Evolutionary conservation across 2,113 vertebrate species (phyloP).

Genomic region (Chroicocephalus ridibundus): DNA sequence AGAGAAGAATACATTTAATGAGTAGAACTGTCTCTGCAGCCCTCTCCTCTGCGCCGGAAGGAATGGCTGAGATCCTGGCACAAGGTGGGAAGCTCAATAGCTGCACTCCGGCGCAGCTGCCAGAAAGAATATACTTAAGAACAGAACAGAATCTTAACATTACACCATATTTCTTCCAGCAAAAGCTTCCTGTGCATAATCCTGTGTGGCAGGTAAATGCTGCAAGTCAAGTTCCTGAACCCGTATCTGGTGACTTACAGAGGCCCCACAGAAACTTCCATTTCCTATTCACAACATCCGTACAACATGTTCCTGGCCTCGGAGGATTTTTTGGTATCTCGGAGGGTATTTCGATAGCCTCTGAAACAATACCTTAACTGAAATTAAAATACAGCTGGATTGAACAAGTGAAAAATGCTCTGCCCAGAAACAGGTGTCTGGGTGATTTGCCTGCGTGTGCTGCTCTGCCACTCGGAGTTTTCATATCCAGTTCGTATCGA

Average conservation of each 20-base stretch:
- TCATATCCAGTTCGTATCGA: neutral
- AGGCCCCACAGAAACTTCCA: neutral
- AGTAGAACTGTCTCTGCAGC: constrained; percentile 52
- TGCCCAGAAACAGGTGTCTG: neutral
- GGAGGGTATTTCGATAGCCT: neutral
- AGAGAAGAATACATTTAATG: constrained; percentile 43
- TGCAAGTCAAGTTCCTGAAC: constrained; percentile 11
- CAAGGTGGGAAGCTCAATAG: constrained; percentile 44
- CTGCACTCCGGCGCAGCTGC: constrained; percentile 62
- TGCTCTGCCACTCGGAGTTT: neutral
- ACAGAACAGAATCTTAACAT: constrained; percentile 17
- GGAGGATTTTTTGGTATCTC: neutral
- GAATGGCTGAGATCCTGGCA: constrained; percentile 49
- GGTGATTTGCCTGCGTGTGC: neutral
- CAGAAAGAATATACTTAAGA: constrained; percentile 54
- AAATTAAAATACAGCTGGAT: neutral
- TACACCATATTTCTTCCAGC: constrained; percentile 51
- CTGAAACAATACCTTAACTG: neutral
- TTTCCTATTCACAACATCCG: neutral
- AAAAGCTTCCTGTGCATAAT: constrained; percentile 49
- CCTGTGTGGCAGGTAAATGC: constrained; percentile 64
- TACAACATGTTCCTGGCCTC: neutral
- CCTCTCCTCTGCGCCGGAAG: neutral
- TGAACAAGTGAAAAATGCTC: neutral
- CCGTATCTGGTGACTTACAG: neutral